These are phyloP conservation scores for Branchinecta lynchi DNA, from an alignment of 1,140 invertebrate genomes.

Conservation along the genomic window DNA sequence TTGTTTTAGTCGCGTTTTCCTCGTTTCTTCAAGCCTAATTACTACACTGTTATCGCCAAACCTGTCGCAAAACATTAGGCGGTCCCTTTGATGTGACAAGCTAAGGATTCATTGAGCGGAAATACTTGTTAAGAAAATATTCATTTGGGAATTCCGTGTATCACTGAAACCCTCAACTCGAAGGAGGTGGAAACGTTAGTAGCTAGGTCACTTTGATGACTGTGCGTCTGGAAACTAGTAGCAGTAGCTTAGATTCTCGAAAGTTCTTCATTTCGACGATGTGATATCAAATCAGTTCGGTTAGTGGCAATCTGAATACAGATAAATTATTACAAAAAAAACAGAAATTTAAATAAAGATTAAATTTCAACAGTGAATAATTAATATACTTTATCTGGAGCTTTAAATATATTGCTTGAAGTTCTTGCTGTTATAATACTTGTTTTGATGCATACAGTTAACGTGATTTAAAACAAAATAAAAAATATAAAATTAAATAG, in stretches of 20 bases:
- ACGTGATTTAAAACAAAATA: too few species aligned
- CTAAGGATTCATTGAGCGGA: background rate
- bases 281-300: too few species aligned
- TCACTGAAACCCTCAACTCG: background rate
- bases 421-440: too few species aligned
- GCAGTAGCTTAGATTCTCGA: background rate
- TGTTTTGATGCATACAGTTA: too few species aligned
- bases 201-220: background rate
- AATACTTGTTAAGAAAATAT: background rate
- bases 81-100: background rate
- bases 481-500: too few species aligned
- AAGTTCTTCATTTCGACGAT: background rate
- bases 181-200: background rate
- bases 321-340: too few species aligned
- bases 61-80: background rate
- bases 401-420: too few species aligned
- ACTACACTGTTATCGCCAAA: background rate
- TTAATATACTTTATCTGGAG: too few species aligned
- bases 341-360: too few species aligned
- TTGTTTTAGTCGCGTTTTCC: background rate
- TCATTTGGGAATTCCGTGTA: background rate
- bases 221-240: background rate
- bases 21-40: slow-evolving; percentile 4
- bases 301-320: too few species aligned
- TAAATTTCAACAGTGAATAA: too few species aligned